These are phyloP conservation scores for Xiphophorus maculatus DNA, from an alignment of 2,113 vertebrate genomes.

Conservation along the genomic window DNA sequence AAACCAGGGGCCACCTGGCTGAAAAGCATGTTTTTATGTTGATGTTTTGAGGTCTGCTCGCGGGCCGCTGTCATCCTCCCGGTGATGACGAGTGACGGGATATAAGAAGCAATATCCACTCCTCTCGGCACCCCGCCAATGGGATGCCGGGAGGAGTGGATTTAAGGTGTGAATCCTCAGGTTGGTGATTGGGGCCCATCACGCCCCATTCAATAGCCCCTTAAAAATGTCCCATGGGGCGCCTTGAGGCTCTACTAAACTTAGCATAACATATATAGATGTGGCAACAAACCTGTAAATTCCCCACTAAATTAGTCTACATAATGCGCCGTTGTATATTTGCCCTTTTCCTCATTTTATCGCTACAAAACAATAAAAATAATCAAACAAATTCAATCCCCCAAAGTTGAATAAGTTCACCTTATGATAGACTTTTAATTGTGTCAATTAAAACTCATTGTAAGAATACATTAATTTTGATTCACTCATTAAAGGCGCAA, in stretches of 20 bases:
- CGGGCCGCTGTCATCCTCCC: conserved; percentile 51
- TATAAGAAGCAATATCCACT: conserved; percentile 58
- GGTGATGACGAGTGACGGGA: conserved; percentile 37
- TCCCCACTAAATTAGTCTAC: background rate
- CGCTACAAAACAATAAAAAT: background rate
- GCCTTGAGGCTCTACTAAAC: conserved; percentile 12
- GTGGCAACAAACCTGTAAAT: background rate
- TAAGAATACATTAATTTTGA: background rate
- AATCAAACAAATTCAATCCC: background rate
- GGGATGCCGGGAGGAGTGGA: conserved; percentile 77
- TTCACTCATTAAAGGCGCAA: background rate
- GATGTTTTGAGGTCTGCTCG: background rate
- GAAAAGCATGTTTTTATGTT: conserved; percentile 65
- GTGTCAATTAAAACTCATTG: background rate
- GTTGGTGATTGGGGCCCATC: conserved; percentile 52
- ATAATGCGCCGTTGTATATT: background rate
- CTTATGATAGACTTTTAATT: background rate
- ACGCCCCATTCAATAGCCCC: conserved; percentile 46
- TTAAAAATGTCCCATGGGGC: conserved; percentile 39
- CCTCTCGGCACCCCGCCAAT: conserved; percentile 69
- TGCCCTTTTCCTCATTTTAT: background rate
- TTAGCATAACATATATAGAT: background rate
- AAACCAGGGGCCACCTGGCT: conserved; percentile 48
- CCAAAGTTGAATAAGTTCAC: background rate
- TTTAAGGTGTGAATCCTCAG: conserved; percentile 79